Evolutionary conservation across 2,888 invertebrate species (phyloP).

Genomic region (Mongoloraphidia duomilia): DNA sequence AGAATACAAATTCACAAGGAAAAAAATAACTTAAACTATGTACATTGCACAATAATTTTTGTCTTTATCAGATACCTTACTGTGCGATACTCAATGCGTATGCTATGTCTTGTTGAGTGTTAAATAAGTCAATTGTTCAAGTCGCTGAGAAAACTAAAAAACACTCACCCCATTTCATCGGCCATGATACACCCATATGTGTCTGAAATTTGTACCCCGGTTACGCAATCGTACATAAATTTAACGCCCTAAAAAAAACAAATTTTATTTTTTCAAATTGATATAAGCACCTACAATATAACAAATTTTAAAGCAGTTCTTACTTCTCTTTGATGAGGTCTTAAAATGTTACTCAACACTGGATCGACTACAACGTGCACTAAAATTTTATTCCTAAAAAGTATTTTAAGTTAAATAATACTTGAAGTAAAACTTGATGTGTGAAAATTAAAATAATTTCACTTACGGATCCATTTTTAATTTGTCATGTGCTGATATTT

Average conservation of each 20-base stretch:
- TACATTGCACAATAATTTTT: too few relatives aligned
- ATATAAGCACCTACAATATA: too few relatives aligned
- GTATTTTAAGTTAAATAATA: conserved; percentile 3
- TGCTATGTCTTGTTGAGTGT: too few relatives aligned
- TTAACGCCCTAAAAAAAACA: conserved; percentile 60
- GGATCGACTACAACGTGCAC: conserved; percentile 99
- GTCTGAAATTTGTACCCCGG: conserved; percentile 72
- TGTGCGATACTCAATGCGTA: too few relatives aligned
- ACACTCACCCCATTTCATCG: conserved; percentile 80
- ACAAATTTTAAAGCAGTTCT: conserved; percentile 6
- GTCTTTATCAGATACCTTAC: too few relatives aligned
- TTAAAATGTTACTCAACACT: conserved; percentile 67
- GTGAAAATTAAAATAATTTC: conserved; percentile 3
- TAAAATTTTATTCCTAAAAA: conserved; percentile 38
- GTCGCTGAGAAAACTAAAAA: not conserved
- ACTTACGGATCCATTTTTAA: conserved; percentile 59
- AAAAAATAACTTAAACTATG: too few relatives aligned
- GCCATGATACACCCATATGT: conserved; percentile 98
- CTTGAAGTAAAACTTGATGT: conserved; percentile 12
- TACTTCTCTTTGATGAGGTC: conserved; percentile 93
- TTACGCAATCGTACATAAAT: conserved; percentile 99
- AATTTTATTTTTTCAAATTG: not conserved
- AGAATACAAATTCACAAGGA: too few relatives aligned
- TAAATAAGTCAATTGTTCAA: too few relatives aligned
- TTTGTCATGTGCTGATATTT: conserved; percentile 72